Base-by-base conservation (phyloP, 2,113 vertebrate genomes). In the Ancistrus triradiatus region DNA sequence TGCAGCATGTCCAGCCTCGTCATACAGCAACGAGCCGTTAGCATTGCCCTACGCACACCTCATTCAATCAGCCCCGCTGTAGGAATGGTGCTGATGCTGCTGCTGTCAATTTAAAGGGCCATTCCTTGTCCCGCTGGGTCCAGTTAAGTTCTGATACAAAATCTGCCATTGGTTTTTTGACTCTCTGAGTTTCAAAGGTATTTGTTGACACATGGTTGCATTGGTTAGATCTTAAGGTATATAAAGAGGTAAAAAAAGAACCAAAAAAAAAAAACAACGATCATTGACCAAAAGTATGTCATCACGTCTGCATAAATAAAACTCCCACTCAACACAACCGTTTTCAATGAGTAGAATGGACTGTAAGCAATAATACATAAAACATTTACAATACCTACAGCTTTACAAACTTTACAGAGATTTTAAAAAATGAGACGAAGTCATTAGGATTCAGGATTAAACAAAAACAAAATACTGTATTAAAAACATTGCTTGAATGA, bases 321-420 rank as follows among this genome's bases (percentile, higher is more conserved):
- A 65, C n/a, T 64, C 60, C 72, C 24, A 50, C 15, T 56, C 35
- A 73, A 81, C 74, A 62, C 9, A 37, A 63, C 37, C 70, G 69
- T 62, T 73, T 63, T 67, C 70, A 84, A 77, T 38, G 61, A 60
- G 63, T 56, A 53, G 61, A 69, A 43, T 64, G 66, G 68, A 82
- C 81, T 69, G 77, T 74, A 53, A 42, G 63, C 59, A 66, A 79
- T 65, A 76, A 62, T 72, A 84, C 81, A 88, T 87, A 89, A 87
- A 87, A 89, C 80, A 84, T 83, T 82, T 86, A 88, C 83, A 85
- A 78, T 81, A 81, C 74, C 72, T 71, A 82, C 77, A 81, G 68
- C 66, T 81, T 78, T 66, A 79, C 84, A 86, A 85, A 83, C 73
- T 81, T 78, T 68, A 77, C 53, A 78, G 7, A 48, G 58, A 40